A percentile compares a stretch with the other conserved stretches of the same genome.
Conservation (phyloP, 2,113 vertebrate species). For the Odocoileus hemionus region DNA sequence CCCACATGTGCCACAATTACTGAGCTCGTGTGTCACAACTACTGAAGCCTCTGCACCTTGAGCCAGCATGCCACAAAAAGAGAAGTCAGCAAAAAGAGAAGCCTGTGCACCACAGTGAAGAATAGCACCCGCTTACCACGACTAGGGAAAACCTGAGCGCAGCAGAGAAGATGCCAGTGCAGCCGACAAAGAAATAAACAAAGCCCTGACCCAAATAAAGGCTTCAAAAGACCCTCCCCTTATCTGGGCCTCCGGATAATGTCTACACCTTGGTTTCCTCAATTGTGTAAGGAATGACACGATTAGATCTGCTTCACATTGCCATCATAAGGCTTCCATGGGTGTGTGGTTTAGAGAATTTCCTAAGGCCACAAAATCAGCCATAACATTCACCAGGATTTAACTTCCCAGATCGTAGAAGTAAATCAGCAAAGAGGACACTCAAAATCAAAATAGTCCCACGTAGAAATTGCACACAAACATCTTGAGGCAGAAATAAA, state of each 20-base stretch:
- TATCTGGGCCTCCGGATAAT: background rate
- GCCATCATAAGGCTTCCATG: background rate
- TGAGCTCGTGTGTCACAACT: accelerated
- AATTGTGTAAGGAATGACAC: background rate
- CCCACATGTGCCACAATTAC: background rate
- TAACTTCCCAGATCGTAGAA: background rate
- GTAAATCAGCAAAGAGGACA: background rate
- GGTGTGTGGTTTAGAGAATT: background rate
- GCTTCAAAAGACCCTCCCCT: background rate
- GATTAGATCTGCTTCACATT: background rate
- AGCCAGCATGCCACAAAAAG: accelerated
- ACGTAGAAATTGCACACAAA: background rate
- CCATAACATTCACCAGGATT: background rate
- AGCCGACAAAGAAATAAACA: accelerated
- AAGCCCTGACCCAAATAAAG: background rate
- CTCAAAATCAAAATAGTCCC: slow-evolving; percentile 21
- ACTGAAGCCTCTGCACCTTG: background rate
- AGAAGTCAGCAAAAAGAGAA: background rate
- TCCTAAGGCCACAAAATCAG: background rate
- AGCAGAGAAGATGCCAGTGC: background rate
- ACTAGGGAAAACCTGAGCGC: accelerated
- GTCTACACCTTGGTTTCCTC: background rate
- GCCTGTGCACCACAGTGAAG: accelerated
- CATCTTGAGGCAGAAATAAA: background rate
- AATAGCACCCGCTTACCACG: accelerated